Evolutionary conservation across 2,113 vertebrate species (phyloP), one percentile per base, ranked within the genome.

Genomic region (Chloropsis cyanopogon): DNA sequence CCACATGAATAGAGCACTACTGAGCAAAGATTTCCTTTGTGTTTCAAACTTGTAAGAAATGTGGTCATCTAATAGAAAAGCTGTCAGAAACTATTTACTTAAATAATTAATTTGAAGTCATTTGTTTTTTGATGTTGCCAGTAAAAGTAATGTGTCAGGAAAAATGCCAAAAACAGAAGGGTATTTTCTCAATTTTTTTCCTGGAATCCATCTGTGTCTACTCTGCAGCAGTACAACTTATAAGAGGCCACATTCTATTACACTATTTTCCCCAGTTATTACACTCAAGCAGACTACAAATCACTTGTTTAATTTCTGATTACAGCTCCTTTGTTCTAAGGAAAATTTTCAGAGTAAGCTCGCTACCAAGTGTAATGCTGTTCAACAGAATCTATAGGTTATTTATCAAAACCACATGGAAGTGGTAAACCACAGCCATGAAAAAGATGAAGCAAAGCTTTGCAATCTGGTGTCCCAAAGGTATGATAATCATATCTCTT

Each of bases 401-500:
- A 73, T 84, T 94, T 91, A 80, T 93, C 70, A 94, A 92, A 94
- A 82, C n/a, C 65, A 54, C 80, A 76, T 86, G 61, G 80, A 95
- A 94, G 52, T 28, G 64, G 87, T 64, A 69, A 91, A 70, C 52
- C 77, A 60, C 44, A 82, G n/a, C 17, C 59, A 42, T n/a, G 61
- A 31, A 86, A 92, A 95, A 82, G 68, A 93, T 92, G 82, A 93
- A 93, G 78, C 31, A 90, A 60, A 90, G 31, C 92, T 92, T 88
- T 28, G 13, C 88, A 85, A 79, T 78, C 57, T 59, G 0, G 42
- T 46, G 52, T 96, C 94, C 95, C 95, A 69, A 86, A 96, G 81
- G 97, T 93, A 95, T 95, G 93, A 97, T 98, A 78, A 86, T 86
- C 84, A 86, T 97, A 97, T 96, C 78, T 94, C 91, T 83, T 96